These are phyloP conservation scores for Pterophyllum scalare DNA, from an alignment of 2,113 vertebrate species.

Conservation along the genomic window DNA sequence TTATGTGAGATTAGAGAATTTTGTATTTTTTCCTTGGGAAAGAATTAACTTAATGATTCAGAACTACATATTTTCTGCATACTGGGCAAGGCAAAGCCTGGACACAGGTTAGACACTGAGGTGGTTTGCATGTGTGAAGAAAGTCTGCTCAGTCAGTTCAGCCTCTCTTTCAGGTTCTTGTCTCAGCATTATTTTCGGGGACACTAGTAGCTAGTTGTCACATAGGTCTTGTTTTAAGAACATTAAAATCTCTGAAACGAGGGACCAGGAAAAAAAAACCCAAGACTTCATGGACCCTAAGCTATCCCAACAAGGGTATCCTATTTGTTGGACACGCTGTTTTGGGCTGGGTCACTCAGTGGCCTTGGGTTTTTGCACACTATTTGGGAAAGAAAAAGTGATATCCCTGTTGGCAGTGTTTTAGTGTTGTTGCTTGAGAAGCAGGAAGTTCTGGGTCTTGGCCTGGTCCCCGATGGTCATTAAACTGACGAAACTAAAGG, in stretches of 20 bases:
- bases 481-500: not conserved
- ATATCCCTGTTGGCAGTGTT: conserved; percentile 29
- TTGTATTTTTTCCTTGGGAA: conserved; percentile 2
- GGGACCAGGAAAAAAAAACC: not conserved
- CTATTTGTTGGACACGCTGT: conserved; percentile 23
- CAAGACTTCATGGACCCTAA: not conserved
- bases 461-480: not conserved
- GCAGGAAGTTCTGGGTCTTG: conserved; percentile 27
- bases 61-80: not conserved
- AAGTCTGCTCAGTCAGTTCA: not conserved
- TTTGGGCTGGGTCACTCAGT: conserved; percentile 14
- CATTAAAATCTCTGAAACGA: not conserved
- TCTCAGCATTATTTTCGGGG: not conserved
- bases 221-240: not conserved
- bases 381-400: conserved; percentile 20
- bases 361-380: not conserved
- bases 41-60: not conserved
- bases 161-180: not conserved
- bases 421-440: not conserved
- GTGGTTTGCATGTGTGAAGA: not conserved
- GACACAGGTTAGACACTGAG: not conserved
- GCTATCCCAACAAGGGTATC: not conserved
- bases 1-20: not conserved
- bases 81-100: not conserved
- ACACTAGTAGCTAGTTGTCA: not conserved